phyloP scores from a whole-genome alignment of 2,797 vertebrate species.

The Danio tinwini region DNA sequence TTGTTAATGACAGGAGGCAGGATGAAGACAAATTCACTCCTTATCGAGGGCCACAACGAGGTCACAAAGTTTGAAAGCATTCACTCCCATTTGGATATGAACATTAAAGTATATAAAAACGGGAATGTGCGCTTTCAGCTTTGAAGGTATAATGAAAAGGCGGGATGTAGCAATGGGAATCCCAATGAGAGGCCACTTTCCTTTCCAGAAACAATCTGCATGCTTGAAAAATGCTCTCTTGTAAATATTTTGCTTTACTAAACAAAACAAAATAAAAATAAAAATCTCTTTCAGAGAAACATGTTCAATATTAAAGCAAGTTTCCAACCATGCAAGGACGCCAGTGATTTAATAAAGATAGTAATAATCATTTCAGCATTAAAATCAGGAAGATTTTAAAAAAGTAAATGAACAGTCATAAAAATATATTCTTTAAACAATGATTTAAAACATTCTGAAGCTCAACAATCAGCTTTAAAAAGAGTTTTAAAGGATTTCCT shows the following conservation, averaged over 20 bases:
- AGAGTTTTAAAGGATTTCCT: too few species aligned
- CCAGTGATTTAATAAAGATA: too few species aligned
- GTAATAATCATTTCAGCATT: too few species aligned
- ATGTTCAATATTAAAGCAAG: neutral
- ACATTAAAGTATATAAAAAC: neutral
- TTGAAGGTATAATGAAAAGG: neutral
- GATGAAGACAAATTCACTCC: slow-evolving; percentile 25
- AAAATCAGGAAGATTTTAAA: too few species aligned
- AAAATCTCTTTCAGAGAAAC: slow-evolving; percentile 9
- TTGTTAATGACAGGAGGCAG: slow-evolving; percentile 38
- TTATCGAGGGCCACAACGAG: slow-evolving; percentile 17
- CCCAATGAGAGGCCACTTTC: neutral
- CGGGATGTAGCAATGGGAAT: neutral
- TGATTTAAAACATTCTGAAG: too few species aligned
- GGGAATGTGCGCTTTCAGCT: neutral
- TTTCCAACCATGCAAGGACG: neutral
- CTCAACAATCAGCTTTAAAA: too few species aligned
- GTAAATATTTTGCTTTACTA: slow-evolving; percentile 45
- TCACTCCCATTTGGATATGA: neutral
- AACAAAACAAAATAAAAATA: neutral
- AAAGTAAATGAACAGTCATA: too few species aligned
- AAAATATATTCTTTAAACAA: too few species aligned
- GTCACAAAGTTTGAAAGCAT: slow-evolving; percentile 19
- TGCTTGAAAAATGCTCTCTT: neutral
- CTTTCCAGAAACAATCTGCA: slow-evolving; percentile 6